A percentile compares a stretch with the other conserved stretches of the same genome.
phyloP scores from a whole-genome alignment of 2,113 vertebrate species.

The Bufo bufo region DNA sequence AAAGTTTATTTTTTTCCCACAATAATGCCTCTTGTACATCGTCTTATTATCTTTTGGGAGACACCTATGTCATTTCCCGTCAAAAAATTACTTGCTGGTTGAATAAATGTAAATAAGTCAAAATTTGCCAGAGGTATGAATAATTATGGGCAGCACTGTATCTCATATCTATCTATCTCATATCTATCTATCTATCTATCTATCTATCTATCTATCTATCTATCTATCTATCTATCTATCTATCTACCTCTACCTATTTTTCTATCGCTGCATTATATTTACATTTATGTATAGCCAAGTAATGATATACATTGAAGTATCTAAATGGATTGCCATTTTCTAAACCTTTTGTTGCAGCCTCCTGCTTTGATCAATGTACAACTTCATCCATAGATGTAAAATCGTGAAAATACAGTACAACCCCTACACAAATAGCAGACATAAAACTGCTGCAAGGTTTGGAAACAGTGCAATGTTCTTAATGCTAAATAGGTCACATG shows the following conservation, averaged over 20 bases:
- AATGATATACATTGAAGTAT: constrained; percentile 9
- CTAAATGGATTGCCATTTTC: not conserved
- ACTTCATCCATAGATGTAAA: constrained; percentile 28
- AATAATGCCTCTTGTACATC: too few species aligned
- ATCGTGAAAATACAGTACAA: not conserved
- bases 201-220: not conserved
- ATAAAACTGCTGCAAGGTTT: constrained; percentile 25
- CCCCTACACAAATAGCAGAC: constrained; percentile 6
- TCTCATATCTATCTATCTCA: not conserved
- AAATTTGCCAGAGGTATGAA: too few species aligned
- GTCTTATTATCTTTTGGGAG: too few species aligned
- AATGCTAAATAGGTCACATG: constrained; percentile 54
- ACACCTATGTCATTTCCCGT: too few species aligned
- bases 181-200: not conserved
- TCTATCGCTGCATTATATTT: not conserved
- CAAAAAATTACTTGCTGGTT: too few species aligned
- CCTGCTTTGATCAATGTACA: not conserved
- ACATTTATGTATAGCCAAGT: not conserved
- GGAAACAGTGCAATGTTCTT: constrained; percentile 44
- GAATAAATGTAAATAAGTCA: too few species aligned
- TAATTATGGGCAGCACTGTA: too few species aligned
- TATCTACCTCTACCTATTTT: not conserved
- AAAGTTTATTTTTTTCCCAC: too few species aligned
- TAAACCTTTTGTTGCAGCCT: not conserved
- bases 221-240: not conserved